Evolutionary conservation across 2,797 vertebrate species (phyloP).

Genomic region (Ambastaia sidthimunki): DNA sequence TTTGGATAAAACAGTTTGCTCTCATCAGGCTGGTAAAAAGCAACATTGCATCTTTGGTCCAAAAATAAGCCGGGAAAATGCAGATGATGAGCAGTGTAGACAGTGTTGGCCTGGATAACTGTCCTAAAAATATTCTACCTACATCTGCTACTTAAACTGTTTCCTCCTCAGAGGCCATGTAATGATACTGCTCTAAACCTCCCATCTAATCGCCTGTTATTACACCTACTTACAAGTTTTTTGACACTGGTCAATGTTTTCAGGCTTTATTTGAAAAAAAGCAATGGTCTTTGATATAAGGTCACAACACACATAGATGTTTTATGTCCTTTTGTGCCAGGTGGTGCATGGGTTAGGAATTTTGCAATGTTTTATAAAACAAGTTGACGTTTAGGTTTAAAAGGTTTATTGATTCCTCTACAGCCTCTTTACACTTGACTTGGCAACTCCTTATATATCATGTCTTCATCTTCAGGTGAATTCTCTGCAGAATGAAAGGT

Average conservation of each 20-base stretch:
- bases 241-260: slow-evolving; percentile 14
- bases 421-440: neutral
- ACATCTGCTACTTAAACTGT: slow-evolving; percentile 41
- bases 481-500: slow-evolving; percentile 6
- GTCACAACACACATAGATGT: neutral
- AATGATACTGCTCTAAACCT: slow-evolving; percentile 24
- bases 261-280: slow-evolving; percentile 29
- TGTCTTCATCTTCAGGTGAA: accelerated
- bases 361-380: slow-evolving; percentile 12
- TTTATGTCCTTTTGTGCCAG: neutral
- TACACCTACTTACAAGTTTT: neutral
- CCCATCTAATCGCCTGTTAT: slow-evolving; percentile 7
- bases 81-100: slow-evolving; percentile 64
- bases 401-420: slow-evolving; percentile 5
- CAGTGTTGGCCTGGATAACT: slow-evolving; percentile 73
- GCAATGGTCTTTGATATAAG: neutral
- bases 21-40: neutral
- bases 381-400: slow-evolving; percentile 3
- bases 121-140: slow-evolving; percentile 71
- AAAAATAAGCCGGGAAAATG: slow-evolving; percentile 65
- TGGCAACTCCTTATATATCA: neutral
- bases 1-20: neutral
- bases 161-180: slow-evolving; percentile 52
- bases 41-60: slow-evolving; percentile 58
- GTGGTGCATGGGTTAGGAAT: slow-evolving; percentile 9